Base-by-base conservation (phyloP, 2,888 invertebrate species). In the Trisateles emortualis region DNA sequence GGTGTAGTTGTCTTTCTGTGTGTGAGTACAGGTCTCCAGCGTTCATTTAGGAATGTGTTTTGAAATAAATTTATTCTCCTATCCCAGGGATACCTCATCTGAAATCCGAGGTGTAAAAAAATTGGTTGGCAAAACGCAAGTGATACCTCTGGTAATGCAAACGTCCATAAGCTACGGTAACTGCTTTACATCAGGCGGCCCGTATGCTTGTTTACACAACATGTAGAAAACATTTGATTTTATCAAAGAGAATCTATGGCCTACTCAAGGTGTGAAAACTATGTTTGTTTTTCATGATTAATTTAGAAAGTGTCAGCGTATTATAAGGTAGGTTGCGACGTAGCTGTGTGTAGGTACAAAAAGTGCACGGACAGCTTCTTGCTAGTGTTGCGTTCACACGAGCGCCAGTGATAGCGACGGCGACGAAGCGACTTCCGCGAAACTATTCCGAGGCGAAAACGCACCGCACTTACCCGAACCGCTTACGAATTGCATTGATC, bases 401-500 rank as follows among this genome's bases (percentile, higher is more conserved):
- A 60, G 49, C 48, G 71, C 68, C 56, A 68, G 72, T 68, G 83
- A 83, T 81, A 81, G 80, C 74, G 60, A 55, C 57, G 65, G n/a
- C n/a, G n/a, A n/a, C 26, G 5, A 19, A 3, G 3, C 14, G 43
- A 51, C 73, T 88, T 89, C 89, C 74, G 68, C 83, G 90, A 88
- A 89, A 56, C 76, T 77, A 79, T 83, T 80, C 83, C 82, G 80
- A 43, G 64, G 78, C 78, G 81, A 84, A 80, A 84, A 77, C 69
- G 63, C 76, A 68, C 58, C 69, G 68, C 63, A 65, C 79, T 81
- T 81, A 79, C 80, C 64, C 45, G 43, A 44, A 44, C 56, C 52
- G 52, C 48, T 29, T 26, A 26, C 8, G 3, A 6, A 26, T 13
- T 17, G 3, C 16, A n/a, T 36, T 13, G 32, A 29, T 33, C 11